These are phyloP conservation scores for Lateolabrax maculatus DNA, from an alignment of 2,797 vertebrate species.

Conservation along the genomic window DNA sequence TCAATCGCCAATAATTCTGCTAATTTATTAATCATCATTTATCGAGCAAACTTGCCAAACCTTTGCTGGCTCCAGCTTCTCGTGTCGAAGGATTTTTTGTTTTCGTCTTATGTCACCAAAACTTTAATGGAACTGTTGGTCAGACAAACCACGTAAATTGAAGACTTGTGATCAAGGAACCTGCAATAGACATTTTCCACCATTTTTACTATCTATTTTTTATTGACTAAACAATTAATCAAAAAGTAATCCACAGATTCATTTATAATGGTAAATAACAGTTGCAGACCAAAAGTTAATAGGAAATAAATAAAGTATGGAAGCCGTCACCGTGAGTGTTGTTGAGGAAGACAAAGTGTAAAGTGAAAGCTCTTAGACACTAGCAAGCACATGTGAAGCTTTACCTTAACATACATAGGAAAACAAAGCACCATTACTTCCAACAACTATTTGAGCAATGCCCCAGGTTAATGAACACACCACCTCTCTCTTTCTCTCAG, in stretches of 20 bases:
- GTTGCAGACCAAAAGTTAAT: background rate
- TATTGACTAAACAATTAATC: background rate
- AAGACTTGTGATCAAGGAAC: background rate
- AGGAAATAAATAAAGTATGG: background rate
- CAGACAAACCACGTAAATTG: background rate
- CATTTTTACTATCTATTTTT: background rate
- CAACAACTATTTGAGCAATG: constrained; percentile 54
- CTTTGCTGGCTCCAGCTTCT: constrained; percentile 1
- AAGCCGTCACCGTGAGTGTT: accelerated
- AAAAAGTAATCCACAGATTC: background rate
- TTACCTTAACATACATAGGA: constrained; percentile 26
- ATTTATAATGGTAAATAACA: background rate
- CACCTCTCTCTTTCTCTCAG: constrained; percentile 46
- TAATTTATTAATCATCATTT: background rate
- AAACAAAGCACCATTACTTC: constrained; percentile 40
- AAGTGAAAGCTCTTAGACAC: background rate
- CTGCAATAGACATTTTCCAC: background rate
- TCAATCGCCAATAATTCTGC: background rate
- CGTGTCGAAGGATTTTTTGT: background rate
- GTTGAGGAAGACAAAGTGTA: background rate
- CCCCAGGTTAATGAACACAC: constrained; percentile 60
- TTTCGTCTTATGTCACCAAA: background rate
- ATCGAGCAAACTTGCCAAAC: background rate
- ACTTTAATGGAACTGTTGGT: background rate
- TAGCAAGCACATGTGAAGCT: background rate